Evolutionary conservation across 1,140 invertebrate species (phyloP), one percentile per base, ranked within the genome.

Genomic region (Temnothorax longispinosus): DNA sequence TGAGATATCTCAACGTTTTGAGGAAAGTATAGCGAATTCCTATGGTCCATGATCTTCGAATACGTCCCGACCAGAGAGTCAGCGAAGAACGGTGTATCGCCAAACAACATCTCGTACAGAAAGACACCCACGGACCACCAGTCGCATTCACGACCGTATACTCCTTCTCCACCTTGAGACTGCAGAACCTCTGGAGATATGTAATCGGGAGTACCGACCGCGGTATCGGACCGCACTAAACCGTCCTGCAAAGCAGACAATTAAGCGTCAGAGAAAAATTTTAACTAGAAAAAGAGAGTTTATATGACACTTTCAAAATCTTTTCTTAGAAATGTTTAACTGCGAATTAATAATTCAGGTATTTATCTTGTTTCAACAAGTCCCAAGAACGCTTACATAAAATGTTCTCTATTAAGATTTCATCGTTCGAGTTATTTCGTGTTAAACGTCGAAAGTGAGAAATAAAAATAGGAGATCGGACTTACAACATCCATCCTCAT

Each of bases 61-160:
- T 99, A 99, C 13, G 99, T 99, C 50, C 98, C 99, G 52, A 99
- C 98, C 80, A 99, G 96, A 71, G 99, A 99, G 93, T 99, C 99
- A 2, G 99, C 99, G 96, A 99, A 99, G 95, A 99, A 99, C 4
- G 99, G 99, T 5, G 99, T 99, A 94, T 99, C 99, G n/a, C 99
- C 99, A 85, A 99, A 98, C 8, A 99, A 96, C 99, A 99, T 99
- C 96, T 99, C 99, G 95, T 99, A 99, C 0, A 99, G 96, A 95
- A 99, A 99, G 72, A 99, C 99, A 58, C 99, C 99, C 18, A 99
- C 99, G 18, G 98, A 99, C 99, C 99, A 99, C 98, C 99, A 99
- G 96, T 99, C 99, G 95, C 99, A 99, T 95, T 99, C 99, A 54
- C 98, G 96, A 0, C 99, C 99, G 94, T 99, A 99, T 47, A 98